Conservation (phyloP, 2,888 invertebrate species). For the Microplitis manilae region DNA sequence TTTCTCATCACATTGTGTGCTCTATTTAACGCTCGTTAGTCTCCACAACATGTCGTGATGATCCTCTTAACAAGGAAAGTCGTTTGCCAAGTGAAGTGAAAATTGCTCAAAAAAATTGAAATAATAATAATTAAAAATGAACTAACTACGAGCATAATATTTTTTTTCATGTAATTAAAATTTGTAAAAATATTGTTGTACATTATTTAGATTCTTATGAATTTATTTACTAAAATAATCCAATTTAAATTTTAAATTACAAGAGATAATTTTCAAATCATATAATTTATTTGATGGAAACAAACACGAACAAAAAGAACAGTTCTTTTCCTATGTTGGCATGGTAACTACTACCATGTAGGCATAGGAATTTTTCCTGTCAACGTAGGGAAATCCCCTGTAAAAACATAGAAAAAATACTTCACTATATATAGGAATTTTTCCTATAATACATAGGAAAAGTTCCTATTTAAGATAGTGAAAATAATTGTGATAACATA, state of each 20-base stretch:
- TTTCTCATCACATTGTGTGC: conserved; percentile 44
- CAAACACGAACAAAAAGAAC: too few species aligned
- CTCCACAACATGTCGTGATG: conserved; percentile 66
- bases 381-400: too few species aligned
- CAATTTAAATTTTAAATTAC: neutral
- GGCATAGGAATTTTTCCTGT: too few species aligned
- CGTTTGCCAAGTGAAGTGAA: neutral
- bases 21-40: conserved; percentile 71
- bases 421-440: too few species aligned
- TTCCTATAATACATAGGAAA: too few species aligned
- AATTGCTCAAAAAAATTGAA: neutral
- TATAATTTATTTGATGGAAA: neutral
- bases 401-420: too few species aligned
- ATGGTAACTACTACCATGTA: too few species aligned
- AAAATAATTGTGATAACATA: too few species aligned
- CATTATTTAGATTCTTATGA: neutral
- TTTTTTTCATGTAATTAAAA: neutral
- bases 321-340: too few species aligned
- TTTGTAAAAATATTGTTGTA: neutral
- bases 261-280: neutral
- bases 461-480: too few species aligned
- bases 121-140: neutral
- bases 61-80: conserved; percentile 65
- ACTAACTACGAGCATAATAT: neutral
- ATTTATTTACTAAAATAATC: neutral